Conservation (phyloP, 2,888 invertebrate species). For the Parapristionchus giblindavisi region DNA sequence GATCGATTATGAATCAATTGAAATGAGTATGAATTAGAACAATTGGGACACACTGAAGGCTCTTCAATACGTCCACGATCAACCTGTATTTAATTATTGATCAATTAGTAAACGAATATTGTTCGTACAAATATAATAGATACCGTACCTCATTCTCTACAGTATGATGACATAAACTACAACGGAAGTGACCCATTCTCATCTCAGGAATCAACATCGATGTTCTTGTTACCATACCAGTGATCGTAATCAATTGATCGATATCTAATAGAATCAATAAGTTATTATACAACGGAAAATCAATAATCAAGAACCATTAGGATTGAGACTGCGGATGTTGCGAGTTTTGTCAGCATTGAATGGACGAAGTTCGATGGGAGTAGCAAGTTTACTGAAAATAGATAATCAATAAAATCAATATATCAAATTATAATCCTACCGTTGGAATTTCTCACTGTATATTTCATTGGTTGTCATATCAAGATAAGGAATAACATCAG, state of each 20-base stretch:
- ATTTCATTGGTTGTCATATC: constrained; percentile 96
- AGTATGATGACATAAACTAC: constrained; percentile 87
- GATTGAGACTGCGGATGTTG: constrained; percentile 93
- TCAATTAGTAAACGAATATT: background rate
- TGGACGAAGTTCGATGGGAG: constrained; percentile 89
- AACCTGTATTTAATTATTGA: background rate
- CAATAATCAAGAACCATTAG: constrained; percentile 86
- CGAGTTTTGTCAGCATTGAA: constrained; percentile 90
- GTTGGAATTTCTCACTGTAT: constrained; percentile 89
- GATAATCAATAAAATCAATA: too few relatives aligned
- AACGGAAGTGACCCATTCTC: constrained; percentile 94
- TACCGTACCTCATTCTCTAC: constrained; percentile 71
- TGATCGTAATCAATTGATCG: constrained; percentile 93
- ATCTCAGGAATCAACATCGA: constrained; percentile 97
- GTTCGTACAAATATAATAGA: too few relatives aligned
- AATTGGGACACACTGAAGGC: constrained; percentile 90
- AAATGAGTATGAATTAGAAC: constrained; percentile 92
- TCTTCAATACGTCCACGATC: constrained; percentile 80
- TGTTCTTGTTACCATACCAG: constrained; percentile 96
- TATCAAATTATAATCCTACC: too few relatives aligned
- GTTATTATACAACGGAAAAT: background rate
- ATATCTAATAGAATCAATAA: constrained; percentile 79
- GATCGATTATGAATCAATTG: constrained; percentile 92
- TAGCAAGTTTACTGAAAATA: constrained; percentile 53
- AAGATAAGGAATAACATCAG: constrained; percentile 92